Base-by-base conservation (phyloP, 1,140 invertebrate species). In the Ruditapes philippinarum region DNA sequence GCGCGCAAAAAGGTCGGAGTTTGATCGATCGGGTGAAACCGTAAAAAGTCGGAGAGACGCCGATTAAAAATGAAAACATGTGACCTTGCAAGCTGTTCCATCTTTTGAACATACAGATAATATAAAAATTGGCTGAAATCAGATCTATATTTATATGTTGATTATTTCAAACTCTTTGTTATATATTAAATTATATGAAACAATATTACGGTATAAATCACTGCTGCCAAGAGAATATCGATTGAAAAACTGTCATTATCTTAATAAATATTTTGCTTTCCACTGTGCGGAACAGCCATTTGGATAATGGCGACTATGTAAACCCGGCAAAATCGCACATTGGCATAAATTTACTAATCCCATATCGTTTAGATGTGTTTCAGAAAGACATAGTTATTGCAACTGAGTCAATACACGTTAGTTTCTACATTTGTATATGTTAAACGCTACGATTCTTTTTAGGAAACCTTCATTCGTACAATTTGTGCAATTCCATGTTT, bases 271-370 rank as follows among this genome's bases (percentile, higher is more conserved):
- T 45, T 5, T 45, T 45, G 42, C 14, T 73, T 73, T 5, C 17
- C 22, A 22, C 42, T 19, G n/a, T 9, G 1, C 42, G 45, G 45
- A 78, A 78, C 74, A 78, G 74, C 74, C 42, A 51, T 78, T 78
- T 54, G 28, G 74, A 78, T 78, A 78, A 78, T 78, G 74, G 74
- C 74, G 45, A 78, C 74, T 25, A 78, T 78, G 74, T 78, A 78
- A 78, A 78, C 74, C 74, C 74, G 74, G 74, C 74, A 78, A 78
- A 78, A 78, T 78, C 49, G 74, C 74, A 78, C 74, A 78, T 78
- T 78, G 74, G 45, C 74, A 78, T 78, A 40, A 78, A 25, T 78
- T 78, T 78, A 49, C 45, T 17, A 17, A 40, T 19, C 14, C 45
- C 49, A 19, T 70, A 70, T 40, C 36, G 9, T 70, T 38, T n/a